These are phyloP conservation scores for Brachyalestes nurse DNA, from an alignment of 2,797 vertebrate genomes.

Conservation along the genomic window DNA sequence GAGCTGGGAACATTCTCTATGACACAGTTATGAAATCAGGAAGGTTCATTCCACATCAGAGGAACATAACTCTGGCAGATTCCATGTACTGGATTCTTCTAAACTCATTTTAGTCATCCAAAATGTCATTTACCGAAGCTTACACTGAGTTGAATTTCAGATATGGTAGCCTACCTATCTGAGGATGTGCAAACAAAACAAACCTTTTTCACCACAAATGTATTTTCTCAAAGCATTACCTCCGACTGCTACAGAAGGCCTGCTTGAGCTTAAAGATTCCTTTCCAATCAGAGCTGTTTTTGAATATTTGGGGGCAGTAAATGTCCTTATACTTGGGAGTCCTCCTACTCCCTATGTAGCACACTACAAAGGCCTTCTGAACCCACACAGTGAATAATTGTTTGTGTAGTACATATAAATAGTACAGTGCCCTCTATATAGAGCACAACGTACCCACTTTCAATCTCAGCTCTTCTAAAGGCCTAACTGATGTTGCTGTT, in stretches of 20 bases:
- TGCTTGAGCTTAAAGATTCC: not conserved
- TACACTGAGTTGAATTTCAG: not conserved
- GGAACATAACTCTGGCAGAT: not conserved
- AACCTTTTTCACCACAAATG: not conserved
- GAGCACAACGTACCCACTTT: too few species aligned
- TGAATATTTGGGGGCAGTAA: slow-evolving; percentile 15
- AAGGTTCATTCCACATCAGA: slow-evolving; percentile 19
- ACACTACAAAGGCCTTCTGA: too few species aligned
- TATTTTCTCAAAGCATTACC: slow-evolving; percentile 36
- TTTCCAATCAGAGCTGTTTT: not conserved
- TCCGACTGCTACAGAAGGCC: slow-evolving; percentile 5
- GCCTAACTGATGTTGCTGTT: too few species aligned
- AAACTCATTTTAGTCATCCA: slow-evolving; percentile 9
- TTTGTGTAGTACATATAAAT: too few species aligned
- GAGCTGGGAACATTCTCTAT: slow-evolving; percentile 33
- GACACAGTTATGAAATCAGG: slow-evolving; percentile 21
- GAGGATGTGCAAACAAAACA: too few species aligned
- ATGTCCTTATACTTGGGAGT: too few species aligned
- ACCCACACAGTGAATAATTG: too few species aligned
- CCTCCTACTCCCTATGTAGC: too few species aligned
- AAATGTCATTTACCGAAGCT: not conserved
- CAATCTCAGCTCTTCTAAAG: too few species aligned
- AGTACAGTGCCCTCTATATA: too few species aligned
- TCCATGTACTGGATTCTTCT: not conserved
- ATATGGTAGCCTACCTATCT: not conserved